Evolutionary conservation across 1,140 invertebrate species (phyloP).

Genomic region (Holotrichia oblita): DNA sequence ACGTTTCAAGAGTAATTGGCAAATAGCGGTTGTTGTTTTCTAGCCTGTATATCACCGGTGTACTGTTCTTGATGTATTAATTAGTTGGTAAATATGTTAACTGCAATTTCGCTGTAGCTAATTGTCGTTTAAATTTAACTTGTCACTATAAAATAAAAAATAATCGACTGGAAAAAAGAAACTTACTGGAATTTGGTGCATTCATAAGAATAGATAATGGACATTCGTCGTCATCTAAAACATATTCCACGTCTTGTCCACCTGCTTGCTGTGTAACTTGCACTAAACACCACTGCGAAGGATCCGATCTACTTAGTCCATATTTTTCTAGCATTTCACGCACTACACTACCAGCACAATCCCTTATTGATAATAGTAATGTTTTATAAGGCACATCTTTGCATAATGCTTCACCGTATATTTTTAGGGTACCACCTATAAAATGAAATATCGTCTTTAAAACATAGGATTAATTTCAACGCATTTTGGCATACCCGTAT

Average conservation of each 20-base stretch:
- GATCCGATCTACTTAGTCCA: conserved; percentile 88
- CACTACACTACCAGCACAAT: conserved; percentile 91
- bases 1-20: no score
- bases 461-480: neutral
- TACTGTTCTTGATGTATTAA: no score
- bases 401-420: conserved; percentile 96
- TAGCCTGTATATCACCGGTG: no score
- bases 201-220: conserved; percentile 95
- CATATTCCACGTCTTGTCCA: conserved; percentile 77
- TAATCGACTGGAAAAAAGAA: neutral
- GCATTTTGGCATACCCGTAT: conserved; percentile 66
- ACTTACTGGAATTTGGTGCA: conserved; percentile 79
- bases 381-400: conserved; percentile 99
- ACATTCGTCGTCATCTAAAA: conserved; percentile 97
- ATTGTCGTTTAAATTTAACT: no score
- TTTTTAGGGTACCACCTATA: conserved; percentile 93
- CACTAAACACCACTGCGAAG: conserved; percentile 91
- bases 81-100: no score
- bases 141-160: no score
- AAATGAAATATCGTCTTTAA: conserved; percentile 37
- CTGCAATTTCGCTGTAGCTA: no score
- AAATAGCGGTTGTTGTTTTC: no score
- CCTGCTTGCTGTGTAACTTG: conserved; percentile 76
- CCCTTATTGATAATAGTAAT: conserved; percentile 90
- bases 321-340: conserved; percentile 98